Evolutionary conservation across 2,797 vertebrate genomes (phyloP).

Genomic region (Xenops minutus): DNA sequence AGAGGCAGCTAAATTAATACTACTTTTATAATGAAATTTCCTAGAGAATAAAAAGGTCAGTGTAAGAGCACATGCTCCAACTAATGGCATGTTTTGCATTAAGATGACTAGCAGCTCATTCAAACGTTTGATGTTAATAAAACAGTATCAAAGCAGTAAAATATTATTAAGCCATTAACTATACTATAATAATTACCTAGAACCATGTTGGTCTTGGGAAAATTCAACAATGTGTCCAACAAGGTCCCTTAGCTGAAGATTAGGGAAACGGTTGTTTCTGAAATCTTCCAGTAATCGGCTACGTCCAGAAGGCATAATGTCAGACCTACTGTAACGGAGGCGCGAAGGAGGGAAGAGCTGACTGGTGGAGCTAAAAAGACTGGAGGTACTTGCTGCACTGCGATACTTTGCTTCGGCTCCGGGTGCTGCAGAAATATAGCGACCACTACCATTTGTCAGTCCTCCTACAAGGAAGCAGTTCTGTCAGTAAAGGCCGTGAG

Average conservation of each 20-base stretch:
- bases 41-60: neutral
- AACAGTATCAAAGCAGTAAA: neutral
- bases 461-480: constrained; percentile 85
- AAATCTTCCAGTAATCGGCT: constrained; percentile 95
- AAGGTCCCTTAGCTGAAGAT: constrained; percentile 94
- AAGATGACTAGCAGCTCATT: neutral
- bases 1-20: neutral
- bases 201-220: constrained; percentile 97
- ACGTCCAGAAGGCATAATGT: constrained; percentile 96
- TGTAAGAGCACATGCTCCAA: neutral
- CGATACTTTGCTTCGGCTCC: constrained; percentile 97
- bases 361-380: constrained; percentile 95
- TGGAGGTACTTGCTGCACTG: constrained; percentile 88
- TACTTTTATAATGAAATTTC: neutral
- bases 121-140: neutral
- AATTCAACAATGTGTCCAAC: constrained; percentile 98
- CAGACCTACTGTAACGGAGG: constrained; percentile 92
- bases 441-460: constrained; percentile 95
- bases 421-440: constrained; percentile 95
- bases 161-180: neutral
- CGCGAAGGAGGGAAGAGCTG: constrained; percentile 95
- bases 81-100: neutral
- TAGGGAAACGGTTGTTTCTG: constrained; percentile 97
- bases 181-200: constrained; percentile 79
- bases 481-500: constrained; percentile 53